phyloP scores from a whole-genome alignment of 2,113 vertebrate species.

The Lasiurus cinereus region DNA sequence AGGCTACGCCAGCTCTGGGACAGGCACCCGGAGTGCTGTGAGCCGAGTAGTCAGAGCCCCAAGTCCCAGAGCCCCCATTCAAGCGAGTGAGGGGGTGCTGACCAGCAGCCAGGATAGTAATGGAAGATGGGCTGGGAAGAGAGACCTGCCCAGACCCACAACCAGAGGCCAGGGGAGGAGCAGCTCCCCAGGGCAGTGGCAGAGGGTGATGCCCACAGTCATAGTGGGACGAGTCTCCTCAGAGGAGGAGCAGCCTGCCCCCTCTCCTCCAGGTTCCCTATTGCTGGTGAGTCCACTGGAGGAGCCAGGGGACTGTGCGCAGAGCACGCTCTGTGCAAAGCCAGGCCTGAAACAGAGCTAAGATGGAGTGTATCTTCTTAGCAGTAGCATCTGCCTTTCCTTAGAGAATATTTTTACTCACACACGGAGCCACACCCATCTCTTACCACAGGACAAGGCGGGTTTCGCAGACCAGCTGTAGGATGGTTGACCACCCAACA shows the following conservation, averaged over 20 bases:
- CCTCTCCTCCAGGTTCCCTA: neutral
- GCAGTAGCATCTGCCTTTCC: neutral
- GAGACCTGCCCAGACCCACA: neutral
- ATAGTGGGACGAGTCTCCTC: neutral
- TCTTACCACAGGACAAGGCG: neutral
- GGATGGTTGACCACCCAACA: neutral
- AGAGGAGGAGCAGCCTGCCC: neutral
- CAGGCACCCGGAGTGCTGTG: neutral
- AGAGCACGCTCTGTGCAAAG: neutral
- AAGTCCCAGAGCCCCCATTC: no score
- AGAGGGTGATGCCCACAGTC: neutral
- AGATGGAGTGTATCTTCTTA: neutral
- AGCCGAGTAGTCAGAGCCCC: neutral
- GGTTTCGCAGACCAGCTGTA: neutral
- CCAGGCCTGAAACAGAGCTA: neutral
- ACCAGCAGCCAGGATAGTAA: neutral
- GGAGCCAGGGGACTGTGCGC: accelerated
- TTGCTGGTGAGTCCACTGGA: neutral
- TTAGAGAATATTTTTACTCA: neutral
- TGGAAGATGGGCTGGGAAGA: neutral
- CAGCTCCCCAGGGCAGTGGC: neutral
- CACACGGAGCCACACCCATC: neutral
- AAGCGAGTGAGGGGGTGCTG: neutral
- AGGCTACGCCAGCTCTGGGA: neutral
- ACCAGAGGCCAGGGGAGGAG: neutral